Conservation (phyloP, 2,797 vertebrate species). For the Diplodus sargus region DNA sequence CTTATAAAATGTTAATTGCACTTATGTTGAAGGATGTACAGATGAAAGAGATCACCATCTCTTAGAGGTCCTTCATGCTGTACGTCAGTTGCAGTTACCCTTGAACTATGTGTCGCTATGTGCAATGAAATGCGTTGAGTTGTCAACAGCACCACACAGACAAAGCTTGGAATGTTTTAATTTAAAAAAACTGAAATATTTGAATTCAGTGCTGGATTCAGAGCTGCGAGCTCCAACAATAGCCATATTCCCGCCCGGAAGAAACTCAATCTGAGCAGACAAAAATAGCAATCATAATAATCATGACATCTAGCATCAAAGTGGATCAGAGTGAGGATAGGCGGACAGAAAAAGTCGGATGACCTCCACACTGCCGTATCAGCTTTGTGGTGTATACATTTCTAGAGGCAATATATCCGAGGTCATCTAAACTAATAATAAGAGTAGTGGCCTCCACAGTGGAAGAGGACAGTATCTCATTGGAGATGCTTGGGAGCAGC, state of each 20-base stretch:
- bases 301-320: slow-evolving; percentile 6
- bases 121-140: slow-evolving; percentile 1
- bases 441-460: slow-evolving; percentile 20
- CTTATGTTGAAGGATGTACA: slow-evolving; percentile 17
- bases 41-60: neutral
- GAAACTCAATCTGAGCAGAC: slow-evolving; percentile 10
- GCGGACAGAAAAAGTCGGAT: slow-evolving; percentile 13
- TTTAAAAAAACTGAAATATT: neutral
- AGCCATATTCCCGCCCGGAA: neutral
- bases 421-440: slow-evolving; percentile 52
- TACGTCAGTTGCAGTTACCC: neutral
- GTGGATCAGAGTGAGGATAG: slow-evolving; percentile 5
- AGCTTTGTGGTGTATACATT: slow-evolving; percentile 46
- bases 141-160: neutral
- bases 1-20: slow-evolving; percentile 22
- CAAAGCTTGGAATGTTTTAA: neutral
- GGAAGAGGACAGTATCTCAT: slow-evolving; percentile 27
- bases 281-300: slow-evolving; percentile 11
- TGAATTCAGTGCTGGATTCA: neutral
- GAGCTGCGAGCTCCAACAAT: neutral
- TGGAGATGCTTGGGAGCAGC: slow-evolving; percentile 59
- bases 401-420: slow-evolving; percentile 57
- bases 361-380: slow-evolving; percentile 47
- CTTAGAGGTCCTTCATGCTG: neutral
- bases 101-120: neutral